Evolutionary conservation across 35 echinoderm and acorn worm genomes (phyloP), one percentile per base, ranked within the genome.

Genomic region (Amphiura filiformis): DNA sequence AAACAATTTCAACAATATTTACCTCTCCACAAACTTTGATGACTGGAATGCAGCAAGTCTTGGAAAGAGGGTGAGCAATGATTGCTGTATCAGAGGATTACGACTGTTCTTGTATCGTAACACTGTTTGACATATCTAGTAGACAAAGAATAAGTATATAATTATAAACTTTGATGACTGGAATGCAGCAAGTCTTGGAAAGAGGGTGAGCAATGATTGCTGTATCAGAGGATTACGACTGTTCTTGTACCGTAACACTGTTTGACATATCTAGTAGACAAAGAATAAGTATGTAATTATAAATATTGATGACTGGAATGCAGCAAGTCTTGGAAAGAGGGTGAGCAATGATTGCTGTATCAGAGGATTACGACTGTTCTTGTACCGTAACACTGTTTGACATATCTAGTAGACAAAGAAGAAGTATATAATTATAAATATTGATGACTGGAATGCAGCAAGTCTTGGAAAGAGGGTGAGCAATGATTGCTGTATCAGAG

Each of bases 161-260:
- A n/a, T n/a, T n/a, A 99, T 93, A 95, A 99, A 99, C 79, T 38
- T 77, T 13, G 64, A 82, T 33, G 96, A 90, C 83, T 93, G 90
- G 87, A 99, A 99, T 0, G 96, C 96, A 39, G 96, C 96, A 31
- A 99, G 81, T 65, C 96, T 90, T 47, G 96, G 96, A 20, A 99
- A 33, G 35, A 99, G 84, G 23, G 78, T 99, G 13, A 99, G 79
- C 32, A 99, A 75, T 5, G 87, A 90, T 52, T 99, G 96, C 41
- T 99, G 96, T 38, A 99, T 93, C 26, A 95, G 85, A 35, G 84
- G 89, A 49, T 83, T 94, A 28, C 93, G 86, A 39, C 93, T 94
- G 37, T 77, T 90, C 0, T 87, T 33, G 38, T 92, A 99, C 39
- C 84, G 87, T 37, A 99, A 76, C 11, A 94, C 93, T 35, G 92